phyloP scores from a whole-genome alignment of 2,888 invertebrate species.

The Ichneumoninae sp. region DNA sequence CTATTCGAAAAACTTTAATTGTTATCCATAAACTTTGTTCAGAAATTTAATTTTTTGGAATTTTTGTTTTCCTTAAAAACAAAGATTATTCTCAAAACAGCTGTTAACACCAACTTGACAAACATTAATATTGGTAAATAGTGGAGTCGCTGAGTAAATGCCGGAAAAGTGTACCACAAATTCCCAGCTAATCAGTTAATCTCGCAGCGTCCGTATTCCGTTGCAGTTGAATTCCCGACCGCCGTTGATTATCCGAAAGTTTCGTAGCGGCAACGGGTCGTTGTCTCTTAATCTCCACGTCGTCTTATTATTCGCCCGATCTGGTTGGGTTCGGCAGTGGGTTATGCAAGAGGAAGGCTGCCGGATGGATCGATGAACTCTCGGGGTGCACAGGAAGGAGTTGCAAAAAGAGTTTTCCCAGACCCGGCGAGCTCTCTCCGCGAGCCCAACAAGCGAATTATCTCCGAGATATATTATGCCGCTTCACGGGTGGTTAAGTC shows the following conservation, averaged over 20 bases:
- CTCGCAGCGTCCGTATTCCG: neutral
- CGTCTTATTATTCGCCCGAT: conserved; percentile 2
- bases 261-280: neutral
- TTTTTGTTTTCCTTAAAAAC: neutral
- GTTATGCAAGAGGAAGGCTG: conserved; percentile 45
- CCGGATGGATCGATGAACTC: conserved; percentile 73
- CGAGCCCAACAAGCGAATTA: conserved; percentile 81
- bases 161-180: conserved; percentile 17
- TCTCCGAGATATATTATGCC: conserved; percentile 79
- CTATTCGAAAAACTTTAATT: too few relatives aligned
- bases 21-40: too few relatives aligned
- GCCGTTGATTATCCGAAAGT: neutral
- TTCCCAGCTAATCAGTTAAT: neutral
- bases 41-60: neutral
- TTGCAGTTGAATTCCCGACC: neutral
- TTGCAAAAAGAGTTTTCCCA: conserved; percentile 22
- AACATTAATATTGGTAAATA: neutral
- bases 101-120: neutral
- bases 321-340: neutral
- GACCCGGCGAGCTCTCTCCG: conserved; percentile 42
- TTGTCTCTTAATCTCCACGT: neutral
- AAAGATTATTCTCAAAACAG: neutral
- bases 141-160: neutral
- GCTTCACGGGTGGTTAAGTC: conserved; percentile 82
- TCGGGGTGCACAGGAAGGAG: conserved; percentile 56